phyloP scores from a whole-genome alignment of 2,888 invertebrate species.

The Scaptomyza flava region DNA sequence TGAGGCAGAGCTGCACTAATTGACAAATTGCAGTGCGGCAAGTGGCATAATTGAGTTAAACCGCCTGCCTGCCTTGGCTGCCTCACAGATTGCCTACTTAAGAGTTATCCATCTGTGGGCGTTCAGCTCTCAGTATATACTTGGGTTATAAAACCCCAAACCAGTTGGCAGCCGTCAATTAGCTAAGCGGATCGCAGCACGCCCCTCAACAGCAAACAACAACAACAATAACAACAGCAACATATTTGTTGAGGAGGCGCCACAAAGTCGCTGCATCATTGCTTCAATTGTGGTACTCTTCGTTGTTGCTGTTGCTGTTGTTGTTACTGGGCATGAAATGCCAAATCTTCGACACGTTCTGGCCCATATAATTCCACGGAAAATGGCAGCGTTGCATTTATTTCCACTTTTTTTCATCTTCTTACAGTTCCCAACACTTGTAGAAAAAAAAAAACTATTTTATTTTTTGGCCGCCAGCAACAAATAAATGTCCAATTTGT shows the following conservation, averaged over 20 bases:
- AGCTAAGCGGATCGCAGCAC: constrained; percentile 75
- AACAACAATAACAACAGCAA: constrained; percentile 4
- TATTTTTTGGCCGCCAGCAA: constrained; percentile 55
- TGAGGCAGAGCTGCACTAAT: constrained; percentile 58
- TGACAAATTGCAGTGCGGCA: constrained; percentile 76
- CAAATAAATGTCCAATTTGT: constrained; percentile 81
- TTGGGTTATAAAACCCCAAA: constrained; percentile 35
- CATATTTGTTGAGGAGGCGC: constrained; percentile 60
- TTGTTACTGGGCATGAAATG: constrained; percentile 46
- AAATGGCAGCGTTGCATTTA: constrained; percentile 50
- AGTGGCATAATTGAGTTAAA: constrained; percentile 75
- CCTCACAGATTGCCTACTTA: constrained; percentile 32
- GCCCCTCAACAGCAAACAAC: constrained; percentile 53
- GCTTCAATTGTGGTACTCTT: constrained; percentile 41
- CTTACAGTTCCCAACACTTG: constrained; percentile 47
- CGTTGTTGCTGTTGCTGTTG: constrained; percentile 28
- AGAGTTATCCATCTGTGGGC: constrained; percentile 74
- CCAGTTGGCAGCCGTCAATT: constrained; percentile 78
- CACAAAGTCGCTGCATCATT: constrained; percentile 73
- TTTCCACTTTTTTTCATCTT: constrained; percentile 22
- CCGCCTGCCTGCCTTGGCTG: constrained; percentile 28
- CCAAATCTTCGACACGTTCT: constrained; percentile 74
- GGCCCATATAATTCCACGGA: constrained; percentile 60
- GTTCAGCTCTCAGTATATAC: constrained; percentile 30
- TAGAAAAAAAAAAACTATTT: background rate